Evolutionary conservation across 2,888 invertebrate genomes (phyloP).

Genomic region (Luperina nickerlii): DNA sequence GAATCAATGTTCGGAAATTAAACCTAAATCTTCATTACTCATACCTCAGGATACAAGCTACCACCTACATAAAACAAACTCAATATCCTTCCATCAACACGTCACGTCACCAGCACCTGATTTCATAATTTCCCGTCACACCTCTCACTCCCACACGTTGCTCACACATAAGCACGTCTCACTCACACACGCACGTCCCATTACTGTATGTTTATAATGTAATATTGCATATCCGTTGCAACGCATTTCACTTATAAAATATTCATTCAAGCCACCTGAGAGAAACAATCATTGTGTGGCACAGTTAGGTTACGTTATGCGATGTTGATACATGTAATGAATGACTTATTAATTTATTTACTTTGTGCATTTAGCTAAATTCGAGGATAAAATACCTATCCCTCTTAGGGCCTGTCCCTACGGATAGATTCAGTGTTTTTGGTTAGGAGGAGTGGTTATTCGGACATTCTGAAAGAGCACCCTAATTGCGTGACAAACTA

Average conservation of each 20-base stretch:
- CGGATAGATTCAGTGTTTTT: too few relatives aligned
- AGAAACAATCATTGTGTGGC: slow-evolving; percentile 29
- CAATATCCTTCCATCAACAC: slow-evolving; percentile 30
- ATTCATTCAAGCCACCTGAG: slow-evolving; percentile 68
- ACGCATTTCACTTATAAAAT: slow-evolving; percentile 75
- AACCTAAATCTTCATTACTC: background rate
- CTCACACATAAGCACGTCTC: slow-evolving; percentile 31
- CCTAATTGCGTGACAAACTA: too few relatives aligned
- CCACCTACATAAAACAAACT: slow-evolving; percentile 15
- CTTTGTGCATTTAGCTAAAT: background rate
- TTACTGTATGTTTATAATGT: slow-evolving; percentile 37
- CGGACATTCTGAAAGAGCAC: too few relatives aligned
- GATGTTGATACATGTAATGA: background rate
- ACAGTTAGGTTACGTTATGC: slow-evolving; percentile 37
- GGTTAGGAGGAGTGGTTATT: too few relatives aligned
- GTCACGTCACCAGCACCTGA: slow-evolving; percentile 25
- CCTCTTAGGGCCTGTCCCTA: too few relatives aligned
- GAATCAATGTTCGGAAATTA: background rate
- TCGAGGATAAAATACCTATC: background rate
- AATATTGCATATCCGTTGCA: slow-evolving; percentile 58
- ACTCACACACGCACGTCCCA: slow-evolving; percentile 12
- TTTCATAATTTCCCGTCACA: slow-evolving; percentile 54
- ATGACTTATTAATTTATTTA: background rate
- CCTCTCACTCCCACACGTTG: slow-evolving; percentile 44
- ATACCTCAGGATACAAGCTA: background rate